Evolutionary conservation across 2,797 vertebrate genomes (phyloP).

Genomic region (Triplophysa bombifrons): DNA sequence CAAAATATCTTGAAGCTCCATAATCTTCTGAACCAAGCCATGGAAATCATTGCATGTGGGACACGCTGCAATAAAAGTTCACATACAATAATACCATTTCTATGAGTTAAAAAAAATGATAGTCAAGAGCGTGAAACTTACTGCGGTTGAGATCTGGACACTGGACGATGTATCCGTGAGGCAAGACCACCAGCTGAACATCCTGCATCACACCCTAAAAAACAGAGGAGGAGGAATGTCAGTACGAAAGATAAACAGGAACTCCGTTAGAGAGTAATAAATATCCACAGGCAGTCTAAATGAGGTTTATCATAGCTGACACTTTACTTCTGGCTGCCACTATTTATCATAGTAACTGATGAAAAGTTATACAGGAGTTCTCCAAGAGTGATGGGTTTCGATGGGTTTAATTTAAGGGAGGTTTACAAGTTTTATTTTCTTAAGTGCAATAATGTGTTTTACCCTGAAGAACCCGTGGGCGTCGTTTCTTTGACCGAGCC

Average conservation of each 20-base stretch:
- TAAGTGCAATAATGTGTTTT: conserved; percentile 34
- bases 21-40: conserved; percentile 98
- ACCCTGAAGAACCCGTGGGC: conserved; percentile 88
- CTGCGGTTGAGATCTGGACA: conserved; percentile 99
- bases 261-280: neutral
- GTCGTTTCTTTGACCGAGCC: conserved; percentile 86
- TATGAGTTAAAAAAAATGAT: no score
- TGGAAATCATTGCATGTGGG: conserved; percentile 99
- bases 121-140: conserved; percentile 73
- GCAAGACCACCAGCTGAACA: conserved; percentile 92
- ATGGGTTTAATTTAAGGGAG: neutral
- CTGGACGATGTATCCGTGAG: conserved; percentile 96
- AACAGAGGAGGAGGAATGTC: neutral
- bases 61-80: conserved; percentile 81
- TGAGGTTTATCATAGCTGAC: conserved; percentile 26
- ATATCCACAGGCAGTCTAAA: conserved; percentile 10
- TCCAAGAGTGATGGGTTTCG: neutral
- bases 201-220: conserved; percentile 97
- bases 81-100: neutral
- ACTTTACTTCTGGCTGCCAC: conserved; percentile 13
- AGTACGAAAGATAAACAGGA: neutral
- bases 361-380: neutral
- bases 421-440: neutral
- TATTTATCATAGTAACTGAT: conserved; percentile 1
- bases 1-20: conserved; percentile 97